Evolutionary conservation across 2,113 vertebrate genomes (phyloP).

Genomic region (Forbesichthys agassizii): DNA sequence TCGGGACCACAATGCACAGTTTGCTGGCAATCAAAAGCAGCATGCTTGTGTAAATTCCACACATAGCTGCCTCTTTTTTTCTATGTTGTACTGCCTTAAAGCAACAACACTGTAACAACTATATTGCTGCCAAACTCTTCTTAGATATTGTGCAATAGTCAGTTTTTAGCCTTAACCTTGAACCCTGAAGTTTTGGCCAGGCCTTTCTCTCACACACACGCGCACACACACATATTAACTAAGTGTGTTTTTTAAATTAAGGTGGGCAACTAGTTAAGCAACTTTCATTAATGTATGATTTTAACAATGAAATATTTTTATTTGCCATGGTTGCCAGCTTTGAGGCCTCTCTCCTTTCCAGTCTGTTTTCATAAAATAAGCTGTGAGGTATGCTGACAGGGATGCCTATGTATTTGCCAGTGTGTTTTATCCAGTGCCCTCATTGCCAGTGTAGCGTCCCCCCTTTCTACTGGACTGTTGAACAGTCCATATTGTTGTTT

Average conservation of each 20-base stretch:
- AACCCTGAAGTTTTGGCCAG: background rate
- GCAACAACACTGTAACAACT: constrained; percentile 14
- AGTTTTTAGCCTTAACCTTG: constrained; percentile 19
- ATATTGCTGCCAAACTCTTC: constrained; percentile 33
- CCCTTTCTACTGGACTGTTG: constrained; percentile 43
- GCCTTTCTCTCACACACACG: too few relatives aligned
- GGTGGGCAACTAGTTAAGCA: too few relatives aligned
- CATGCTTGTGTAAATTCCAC: background rate
- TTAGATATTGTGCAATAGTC: constrained; percentile 43
- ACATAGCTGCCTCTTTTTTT: constrained; percentile 11
- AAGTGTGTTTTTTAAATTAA: background rate
- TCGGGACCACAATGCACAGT: constrained; percentile 3
- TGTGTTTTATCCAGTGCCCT: constrained; percentile 9
- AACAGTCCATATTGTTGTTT: constrained; percentile 49
- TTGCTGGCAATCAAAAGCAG: background rate
- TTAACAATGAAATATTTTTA: background rate
- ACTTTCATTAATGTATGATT: background rate
- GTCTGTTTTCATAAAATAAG: background rate
- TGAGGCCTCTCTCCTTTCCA: background rate
- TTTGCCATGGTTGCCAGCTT: background rate
- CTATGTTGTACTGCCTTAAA: constrained; percentile 42
- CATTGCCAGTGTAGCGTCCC: constrained; percentile 28
- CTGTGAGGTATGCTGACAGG: constrained; percentile 30
- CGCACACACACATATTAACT: too few relatives aligned
- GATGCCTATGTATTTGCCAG: constrained; percentile 22